Percentiles rank a stretch among this genome's conserved stretches.
Evolutionary conservation across 2,888 invertebrate genomes (phyloP).

Genomic region (Tinea pellionella): DNA sequence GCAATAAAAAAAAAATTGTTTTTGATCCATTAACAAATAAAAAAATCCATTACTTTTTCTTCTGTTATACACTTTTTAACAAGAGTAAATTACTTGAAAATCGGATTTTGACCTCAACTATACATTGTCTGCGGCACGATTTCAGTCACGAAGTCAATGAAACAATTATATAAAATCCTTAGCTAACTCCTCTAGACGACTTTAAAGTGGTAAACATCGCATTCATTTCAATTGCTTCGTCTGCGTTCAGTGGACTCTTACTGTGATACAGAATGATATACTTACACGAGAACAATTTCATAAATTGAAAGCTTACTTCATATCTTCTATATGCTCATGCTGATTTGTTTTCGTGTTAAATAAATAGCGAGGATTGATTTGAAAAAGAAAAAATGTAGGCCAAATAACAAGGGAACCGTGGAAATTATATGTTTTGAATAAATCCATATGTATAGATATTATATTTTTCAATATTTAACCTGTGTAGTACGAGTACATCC

Average conservation of each 20-base stretch:
- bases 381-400: neutral
- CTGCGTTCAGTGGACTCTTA: neutral
- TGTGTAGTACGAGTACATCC: neutral
- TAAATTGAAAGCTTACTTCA: neutral
- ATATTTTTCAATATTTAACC: slow-evolving; percentile 6
- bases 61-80: too few relatives aligned
- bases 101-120: neutral
- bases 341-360: neutral
- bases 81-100: neutral
- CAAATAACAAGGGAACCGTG: too few relatives aligned
- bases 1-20: too few relatives aligned
- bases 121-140: neutral
- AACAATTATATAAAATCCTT: neutral
- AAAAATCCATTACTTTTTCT: too few relatives aligned
- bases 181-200: neutral
- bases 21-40: too few relatives aligned
- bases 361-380: neutral
- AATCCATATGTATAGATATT: neutral
- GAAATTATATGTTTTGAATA: too few relatives aligned
- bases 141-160: neutral
- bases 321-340: neutral
- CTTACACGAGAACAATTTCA: neutral
- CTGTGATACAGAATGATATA: neutral
- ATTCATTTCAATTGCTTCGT: neutral
- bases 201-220: neutral